Conservation (phyloP, 2,113 vertebrate genomes). For the Phrynocephalus versicolor region DNA sequence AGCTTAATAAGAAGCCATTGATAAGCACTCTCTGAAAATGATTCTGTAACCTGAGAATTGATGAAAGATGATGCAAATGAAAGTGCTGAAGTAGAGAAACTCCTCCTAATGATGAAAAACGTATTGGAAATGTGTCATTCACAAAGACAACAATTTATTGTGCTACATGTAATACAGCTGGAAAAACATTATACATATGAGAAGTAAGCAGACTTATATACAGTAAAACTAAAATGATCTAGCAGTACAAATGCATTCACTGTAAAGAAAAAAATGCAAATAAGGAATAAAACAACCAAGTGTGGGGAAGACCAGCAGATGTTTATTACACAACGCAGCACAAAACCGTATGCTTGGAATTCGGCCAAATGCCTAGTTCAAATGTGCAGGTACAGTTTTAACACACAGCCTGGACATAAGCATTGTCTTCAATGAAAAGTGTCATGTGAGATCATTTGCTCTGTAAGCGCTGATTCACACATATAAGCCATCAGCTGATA, state of each 20-base stretch:
- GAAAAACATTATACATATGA: not conserved
- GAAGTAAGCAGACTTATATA: not conserved
- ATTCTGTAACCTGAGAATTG: too few relatives aligned
- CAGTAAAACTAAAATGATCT: not conserved
- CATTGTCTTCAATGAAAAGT: not conserved
- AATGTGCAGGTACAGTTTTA: not conserved
- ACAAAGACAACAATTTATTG: not conserved
- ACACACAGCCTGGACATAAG: not conserved
- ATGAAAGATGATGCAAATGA: too few relatives aligned
- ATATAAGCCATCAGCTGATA: not conserved
- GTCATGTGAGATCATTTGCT: not conserved
- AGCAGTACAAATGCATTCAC: not conserved
- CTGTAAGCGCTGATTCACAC: not conserved
- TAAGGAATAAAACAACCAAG: not conserved
- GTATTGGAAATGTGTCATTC: too few relatives aligned
- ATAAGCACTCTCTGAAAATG: too few relatives aligned
- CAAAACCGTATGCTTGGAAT: not conserved
- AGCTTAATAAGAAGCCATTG: too few relatives aligned
- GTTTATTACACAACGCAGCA: too few relatives aligned
- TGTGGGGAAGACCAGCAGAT: not conserved
- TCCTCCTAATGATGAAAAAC: too few relatives aligned
- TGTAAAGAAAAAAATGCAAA: not conserved
- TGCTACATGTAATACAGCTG: slow-evolving; percentile 23
- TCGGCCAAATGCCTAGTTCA: not conserved
- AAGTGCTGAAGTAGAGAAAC: too few relatives aligned